Evolutionary conservation across 2,888 invertebrate genomes (phyloP), one percentile per base, ranked within the genome.

Genomic region (Pollenia angustigena): DNA sequence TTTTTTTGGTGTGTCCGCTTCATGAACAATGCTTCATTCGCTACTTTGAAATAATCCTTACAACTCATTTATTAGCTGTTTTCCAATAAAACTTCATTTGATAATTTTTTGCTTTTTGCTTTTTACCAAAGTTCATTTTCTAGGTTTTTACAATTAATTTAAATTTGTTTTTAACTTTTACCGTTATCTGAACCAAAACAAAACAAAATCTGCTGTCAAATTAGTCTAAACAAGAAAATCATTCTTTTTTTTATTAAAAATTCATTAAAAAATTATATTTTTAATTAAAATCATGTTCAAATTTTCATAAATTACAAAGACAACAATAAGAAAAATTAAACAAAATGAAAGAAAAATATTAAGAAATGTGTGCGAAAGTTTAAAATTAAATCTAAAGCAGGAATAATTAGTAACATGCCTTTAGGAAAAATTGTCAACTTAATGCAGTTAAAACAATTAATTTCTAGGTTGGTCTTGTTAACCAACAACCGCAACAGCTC

Each of bases 391-490:
- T 50, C 50, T 32, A 32, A 32, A 32, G 32, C 32, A 48, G 7
- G 10, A 48, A 81, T 71, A 58, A 83, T 78, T 18, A 64, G 32
- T 44, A 54, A 40, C 8, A 58, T 83, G 80, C 64, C 82, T 86
- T 86, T 40, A 84, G 81, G 87, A 84, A 87, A 84, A 84, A 84
- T 87, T 84, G 87, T 87, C 87, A 87, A 81, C 78, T 81, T 76
- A 76, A 83, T 75, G 64, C 79, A 62, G 86, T 83, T 75, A 64
- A 86, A 69, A 75, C 79, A 79, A 82, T 85, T 82, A 79, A 82
- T 85, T 85, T 79, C 68, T 79, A 64, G 74, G 79, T 76, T 75
- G 66, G 50, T 66, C 32, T 74, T 54, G 68, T 60, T 60, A 14
- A 23, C 7, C 16, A 66, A 48, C 44, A 56, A 12, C 60, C 60